Percentiles rank a stretch among this genome's conserved stretches.
Evolutionary conservation across 2,888 invertebrate species (phyloP).

Genomic region (Drosophila anceps): DNA sequence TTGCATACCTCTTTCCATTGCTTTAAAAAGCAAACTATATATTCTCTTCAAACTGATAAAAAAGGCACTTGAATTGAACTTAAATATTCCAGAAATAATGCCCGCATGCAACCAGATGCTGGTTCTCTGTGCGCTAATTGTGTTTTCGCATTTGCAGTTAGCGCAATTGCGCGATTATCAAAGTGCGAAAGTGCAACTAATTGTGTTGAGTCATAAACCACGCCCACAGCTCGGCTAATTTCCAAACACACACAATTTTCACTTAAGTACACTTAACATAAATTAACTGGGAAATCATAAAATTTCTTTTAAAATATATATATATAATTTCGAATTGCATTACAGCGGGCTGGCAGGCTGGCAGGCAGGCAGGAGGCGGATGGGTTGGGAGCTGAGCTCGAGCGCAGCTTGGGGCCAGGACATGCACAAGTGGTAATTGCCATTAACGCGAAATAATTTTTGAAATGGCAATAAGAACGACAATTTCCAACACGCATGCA

Average conservation of each 20-base stretch:
- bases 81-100: background rate
- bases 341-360: constrained; percentile 24
- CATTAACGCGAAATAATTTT: constrained; percentile 82
- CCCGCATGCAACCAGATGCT: background rate
- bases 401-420: constrained; percentile 22
- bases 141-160: constrained; percentile 39
- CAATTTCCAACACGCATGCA: constrained; percentile 63
- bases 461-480: constrained; percentile 80
- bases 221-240: constrained; percentile 66
- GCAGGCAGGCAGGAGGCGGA: background rate
- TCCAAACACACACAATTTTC: constrained; percentile 70
- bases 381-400: background rate
- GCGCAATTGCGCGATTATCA: constrained; percentile 35
- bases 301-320: constrained; percentile 67
- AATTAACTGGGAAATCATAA: constrained; percentile 75
- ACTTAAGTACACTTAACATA: constrained; percentile 79
- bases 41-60: background rate
- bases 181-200: constrained; percentile 62
- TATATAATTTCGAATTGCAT: constrained; percentile 66
- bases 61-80: background rate
- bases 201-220: constrained; percentile 58
- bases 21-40: background rate
- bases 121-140: constrained; percentile 28
- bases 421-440: constrained; percentile 77
- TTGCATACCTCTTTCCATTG: background rate